Evolutionary conservation across 1,140 invertebrate species (phyloP), one percentile per base, ranked within the genome.

Genomic region (Reticulitermes speratus): DNA sequence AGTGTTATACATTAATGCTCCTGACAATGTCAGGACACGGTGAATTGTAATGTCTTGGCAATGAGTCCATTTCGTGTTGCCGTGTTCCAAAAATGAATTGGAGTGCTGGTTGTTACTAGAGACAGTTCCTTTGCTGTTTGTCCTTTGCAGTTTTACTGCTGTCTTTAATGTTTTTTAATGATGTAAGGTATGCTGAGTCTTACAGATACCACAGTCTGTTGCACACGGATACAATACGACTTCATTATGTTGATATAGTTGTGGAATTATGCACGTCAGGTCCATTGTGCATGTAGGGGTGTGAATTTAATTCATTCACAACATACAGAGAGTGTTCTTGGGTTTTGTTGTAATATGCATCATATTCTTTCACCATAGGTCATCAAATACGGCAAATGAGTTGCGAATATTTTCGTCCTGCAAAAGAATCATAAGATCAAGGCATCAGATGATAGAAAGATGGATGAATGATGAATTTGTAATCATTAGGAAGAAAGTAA

Each of bases 361-460:
- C 14, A 55, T 19, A 16, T 55, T 21, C 30, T 44, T 65, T 86
- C 84, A 86, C 86, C 86, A 86, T 30, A 86, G 38, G 30, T 86
- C 86, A 81, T 86, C 86, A 65, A 86, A 86, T 7, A 86, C 38
- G 23, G 86, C 48, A 84, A 86, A 82, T 55, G 86, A 86, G 38
- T 69, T 69, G 23, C 82, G 44, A 65, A 86, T 84, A 38, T 86
- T 86, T 84, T 86, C 86, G 23, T 86, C 86, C 86, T 86, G 82
- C 21, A 86, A 86, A 30, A 75, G 65, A 86, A 16, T 81, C 5
- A 38, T 55, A 44, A n/a, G 21, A 85, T 23, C 23, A 59, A 19
- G 32, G 38, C 38, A 38, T 38, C 38, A 38, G 38, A 38, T 38
- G 38, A 38, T 38, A 38, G 38, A 38, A 38, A 38, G 2, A 38